Conservation (phyloP, 1,140 invertebrate genomes). For the Sipha flava region DNA sequence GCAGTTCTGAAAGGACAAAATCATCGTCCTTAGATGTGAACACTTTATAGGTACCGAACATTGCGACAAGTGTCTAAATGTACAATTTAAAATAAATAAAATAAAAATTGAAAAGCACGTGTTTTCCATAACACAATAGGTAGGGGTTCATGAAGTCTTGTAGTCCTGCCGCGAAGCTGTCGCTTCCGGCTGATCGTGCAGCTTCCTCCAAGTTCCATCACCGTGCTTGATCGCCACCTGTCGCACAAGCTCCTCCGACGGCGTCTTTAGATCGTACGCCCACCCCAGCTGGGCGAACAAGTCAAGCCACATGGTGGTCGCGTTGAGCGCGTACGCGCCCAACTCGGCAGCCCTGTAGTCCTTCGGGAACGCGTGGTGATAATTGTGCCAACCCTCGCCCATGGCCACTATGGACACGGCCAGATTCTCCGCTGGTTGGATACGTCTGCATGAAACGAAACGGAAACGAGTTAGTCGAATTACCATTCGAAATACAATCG, state of each 20-base stretch:
- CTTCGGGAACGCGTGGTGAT: constrained; percentile 70
- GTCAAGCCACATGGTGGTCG: constrained; percentile 58
- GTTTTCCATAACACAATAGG: too few species aligned
- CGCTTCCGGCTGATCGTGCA: neutral
- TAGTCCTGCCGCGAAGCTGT: neutral
- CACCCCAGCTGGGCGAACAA: constrained; percentile 61
- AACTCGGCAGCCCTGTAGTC: constrained; percentile 64
- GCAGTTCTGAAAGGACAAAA: too few species aligned
- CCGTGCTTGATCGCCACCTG: constrained; percentile 53
- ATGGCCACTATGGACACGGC: constrained; percentile 38
- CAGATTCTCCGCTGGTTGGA: constrained; percentile 41
- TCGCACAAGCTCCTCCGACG: constrained; percentile 54
- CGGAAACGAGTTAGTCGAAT: neutral
- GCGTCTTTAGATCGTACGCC: constrained; percentile 65
- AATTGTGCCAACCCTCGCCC: constrained; percentile 66
- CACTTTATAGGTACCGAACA: too few species aligned
- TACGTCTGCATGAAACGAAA: constrained; percentile 35
- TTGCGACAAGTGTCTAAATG: too few species aligned
- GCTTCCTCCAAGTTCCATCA: constrained; percentile 51
- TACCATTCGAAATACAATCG: too few species aligned
- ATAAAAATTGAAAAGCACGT: too few species aligned
- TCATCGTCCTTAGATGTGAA: too few species aligned
- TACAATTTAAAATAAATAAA: too few species aligned
- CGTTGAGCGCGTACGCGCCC: constrained; percentile 47
- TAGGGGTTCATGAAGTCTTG: constrained; percentile 4